Conservation (phyloP, 2,888 invertebrate species). For the Koerneria pararmatus region DNA sequence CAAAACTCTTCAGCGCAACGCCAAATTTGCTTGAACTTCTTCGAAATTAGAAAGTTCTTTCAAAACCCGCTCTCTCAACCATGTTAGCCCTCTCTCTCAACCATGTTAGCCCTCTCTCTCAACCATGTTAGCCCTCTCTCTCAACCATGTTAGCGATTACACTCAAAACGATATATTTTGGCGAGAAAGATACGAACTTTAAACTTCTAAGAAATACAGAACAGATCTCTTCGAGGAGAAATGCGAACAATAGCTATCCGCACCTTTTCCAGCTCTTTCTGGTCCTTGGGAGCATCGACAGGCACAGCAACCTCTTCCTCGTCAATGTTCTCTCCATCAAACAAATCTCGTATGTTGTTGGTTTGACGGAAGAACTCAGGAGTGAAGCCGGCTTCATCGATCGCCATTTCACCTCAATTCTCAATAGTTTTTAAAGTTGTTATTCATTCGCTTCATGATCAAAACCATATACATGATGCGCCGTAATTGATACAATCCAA, state of each 20-base stretch:
- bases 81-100: neutral
- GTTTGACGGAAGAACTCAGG: constrained; percentile 81
- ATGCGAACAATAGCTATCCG: neutral
- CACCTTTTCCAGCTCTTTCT: constrained; percentile 46
- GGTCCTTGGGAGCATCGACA: constrained; percentile 31
- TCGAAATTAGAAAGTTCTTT: too few relatives aligned
- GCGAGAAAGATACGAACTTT: too few relatives aligned
- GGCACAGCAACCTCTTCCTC: constrained; percentile 35
- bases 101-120: neutral
- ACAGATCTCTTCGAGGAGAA: neutral
- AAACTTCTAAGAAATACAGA: too few relatives aligned
- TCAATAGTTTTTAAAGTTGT: too few relatives aligned
- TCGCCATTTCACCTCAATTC: constrained; percentile 80
- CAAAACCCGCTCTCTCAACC: too few relatives aligned
- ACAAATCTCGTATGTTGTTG: constrained; percentile 53
- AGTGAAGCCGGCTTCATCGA: constrained; percentile 97
- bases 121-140: neutral
- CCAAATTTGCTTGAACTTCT: too few relatives aligned
- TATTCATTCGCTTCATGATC: too few relatives aligned
- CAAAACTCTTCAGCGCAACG: too few relatives aligned
- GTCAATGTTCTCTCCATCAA: constrained; percentile 45
- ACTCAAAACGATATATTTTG: too few relatives aligned
- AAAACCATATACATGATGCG: too few relatives aligned
- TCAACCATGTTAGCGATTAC: neutral
- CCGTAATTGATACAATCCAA: neutral